These are phyloP conservation scores for Phalacrocorax brasilianus DNA, from an alignment of 2,113 vertebrate species.

Conservation along the genomic window DNA sequence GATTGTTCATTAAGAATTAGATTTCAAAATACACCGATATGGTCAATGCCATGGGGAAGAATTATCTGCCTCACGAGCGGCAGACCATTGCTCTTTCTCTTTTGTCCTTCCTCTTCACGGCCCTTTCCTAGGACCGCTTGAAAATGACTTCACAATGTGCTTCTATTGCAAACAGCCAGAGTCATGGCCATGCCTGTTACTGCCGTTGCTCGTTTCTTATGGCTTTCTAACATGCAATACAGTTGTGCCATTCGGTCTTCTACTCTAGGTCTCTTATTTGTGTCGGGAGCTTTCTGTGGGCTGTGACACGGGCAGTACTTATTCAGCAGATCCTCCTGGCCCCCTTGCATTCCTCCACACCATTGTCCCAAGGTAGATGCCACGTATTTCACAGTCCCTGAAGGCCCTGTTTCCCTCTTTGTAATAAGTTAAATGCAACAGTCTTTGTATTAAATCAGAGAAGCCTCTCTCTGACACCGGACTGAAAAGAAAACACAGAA, in stretches of 20 bases:
- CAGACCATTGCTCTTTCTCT: not conserved
- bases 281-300: not conserved
- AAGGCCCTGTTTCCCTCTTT: not conserved
- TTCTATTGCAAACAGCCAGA: not conserved
- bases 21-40: not conserved
- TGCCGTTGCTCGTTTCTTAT: not conserved
- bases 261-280: not conserved
- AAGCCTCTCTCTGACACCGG: not conserved
- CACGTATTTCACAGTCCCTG: accelerated
- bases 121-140: not conserved
- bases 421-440: not conserved
- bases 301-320: accelerated
- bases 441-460: not conserved
- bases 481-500: not conserved
- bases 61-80: not conserved
- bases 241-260: not conserved
- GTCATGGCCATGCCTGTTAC: not conserved
- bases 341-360: not conserved
- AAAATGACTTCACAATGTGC: not conserved
- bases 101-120: not conserved
- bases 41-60: not conserved
- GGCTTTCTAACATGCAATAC: not conserved
- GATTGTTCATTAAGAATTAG: not conserved
- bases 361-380: not conserved
- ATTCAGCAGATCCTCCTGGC: not conserved